Evolutionary conservation across 2,113 vertebrate genomes (phyloP), one percentile per base, ranked within the genome.

Genomic region (Ovis canadensis): DNA sequence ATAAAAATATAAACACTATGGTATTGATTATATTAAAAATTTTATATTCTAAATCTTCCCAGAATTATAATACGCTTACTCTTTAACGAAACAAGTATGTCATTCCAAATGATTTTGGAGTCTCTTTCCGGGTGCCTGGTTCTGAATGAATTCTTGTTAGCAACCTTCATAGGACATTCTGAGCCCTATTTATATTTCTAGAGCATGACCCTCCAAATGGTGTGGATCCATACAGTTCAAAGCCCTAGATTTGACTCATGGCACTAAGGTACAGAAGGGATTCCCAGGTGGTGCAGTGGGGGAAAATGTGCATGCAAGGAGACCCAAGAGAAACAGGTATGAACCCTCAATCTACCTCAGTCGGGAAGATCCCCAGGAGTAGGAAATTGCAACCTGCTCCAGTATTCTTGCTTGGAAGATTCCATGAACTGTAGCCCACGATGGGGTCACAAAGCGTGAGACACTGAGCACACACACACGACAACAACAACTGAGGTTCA

Each of bases 11-110:
- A 50, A 96, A 43, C 4, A 16, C 1, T 83, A 88, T 64, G 55
- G 33, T 12, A 81, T 64, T 98, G 74, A 64, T 19, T 95, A 81
- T 92, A 59, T 88, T 88, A 85, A 94, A 71, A 88, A 43, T 59
- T 91, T 33, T 92, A 64, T 23, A 57, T 88, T 96, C 60, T 86
- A 91, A 91, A 78, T 93, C 43, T 96, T 82, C 14, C 48, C 52
- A 90, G 57, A 97, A 89, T 64, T 93, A 87, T 96, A 91, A 83
- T 43, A 82, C 17, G 45, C 17, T 80, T 27, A 77, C 17, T 12
- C 45, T 80, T 94, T 64, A 78, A 15, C 29, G 40, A 93, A 93
- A 77, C 25, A 91, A 93, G 36, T 21, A 67, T 10, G 43, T 12
- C 67, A 71, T 57, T 97, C 21, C 45, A 91, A 96, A 85, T 15